phyloP scores from a whole-genome alignment of 2,113 vertebrate genomes.

The Toxostoma redivivum region DNA sequence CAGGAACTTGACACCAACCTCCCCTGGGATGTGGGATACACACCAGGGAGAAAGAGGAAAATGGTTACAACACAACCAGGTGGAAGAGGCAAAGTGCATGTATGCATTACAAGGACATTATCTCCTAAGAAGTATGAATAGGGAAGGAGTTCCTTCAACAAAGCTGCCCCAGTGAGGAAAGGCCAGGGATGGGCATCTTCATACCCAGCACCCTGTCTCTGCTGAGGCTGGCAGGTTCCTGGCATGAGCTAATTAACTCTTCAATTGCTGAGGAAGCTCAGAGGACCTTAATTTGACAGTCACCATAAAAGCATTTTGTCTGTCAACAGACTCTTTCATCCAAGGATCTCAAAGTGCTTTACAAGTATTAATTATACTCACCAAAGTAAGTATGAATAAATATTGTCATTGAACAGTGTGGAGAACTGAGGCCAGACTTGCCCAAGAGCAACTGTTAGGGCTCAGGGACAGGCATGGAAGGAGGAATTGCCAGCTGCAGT shows the following conservation, averaged over 20 bases:
- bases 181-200: background rate
- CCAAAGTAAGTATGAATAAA: slow-evolving; percentile 20
- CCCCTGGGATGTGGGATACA: background rate
- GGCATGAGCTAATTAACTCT: slow-evolving; percentile 12
- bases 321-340: slow-evolving; percentile 46
- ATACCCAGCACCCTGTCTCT: background rate
- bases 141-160: background rate
- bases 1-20: rapidly evolving
- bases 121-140: background rate
- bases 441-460: background rate
- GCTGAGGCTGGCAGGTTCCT: background rate
- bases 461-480: rapidly evolving
- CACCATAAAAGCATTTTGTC: slow-evolving; percentile 11
- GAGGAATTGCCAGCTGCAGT: background rate
- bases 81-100: rapidly evolving
- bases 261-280: slow-evolving; percentile 4
- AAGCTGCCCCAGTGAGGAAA: background rate
- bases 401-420: background rate
- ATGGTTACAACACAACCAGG: background rate
- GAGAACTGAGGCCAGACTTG: background rate
- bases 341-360: background rate
- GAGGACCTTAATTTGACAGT: slow-evolving; percentile 32
- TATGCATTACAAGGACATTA: background rate
- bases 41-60: background rate
- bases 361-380: slow-evolving; percentile 42